These are phyloP conservation scores for Cepaea nemoralis DNA, from an alignment of 1,140 invertebrate species.

Conservation along the genomic window DNA sequence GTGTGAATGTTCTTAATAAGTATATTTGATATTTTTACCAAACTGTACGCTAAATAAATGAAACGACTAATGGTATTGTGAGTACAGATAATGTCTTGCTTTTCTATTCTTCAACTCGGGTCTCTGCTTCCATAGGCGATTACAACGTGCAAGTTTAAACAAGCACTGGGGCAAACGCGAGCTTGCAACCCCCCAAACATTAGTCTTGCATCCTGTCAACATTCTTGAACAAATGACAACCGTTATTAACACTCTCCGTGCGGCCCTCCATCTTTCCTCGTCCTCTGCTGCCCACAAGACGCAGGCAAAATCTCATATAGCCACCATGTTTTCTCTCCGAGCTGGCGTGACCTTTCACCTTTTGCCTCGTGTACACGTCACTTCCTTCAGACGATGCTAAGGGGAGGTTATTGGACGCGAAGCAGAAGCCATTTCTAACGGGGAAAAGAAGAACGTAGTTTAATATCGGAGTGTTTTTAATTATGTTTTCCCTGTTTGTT, in stretches of 20 bases:
- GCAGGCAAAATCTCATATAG: background rate
- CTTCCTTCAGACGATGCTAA: background rate
- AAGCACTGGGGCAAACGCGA: too few relatives aligned
- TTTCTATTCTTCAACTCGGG: too few relatives aligned
- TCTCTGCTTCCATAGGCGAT: too few relatives aligned
- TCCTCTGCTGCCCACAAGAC: background rate
- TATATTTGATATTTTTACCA: too few relatives aligned
- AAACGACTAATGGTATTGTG: too few relatives aligned
- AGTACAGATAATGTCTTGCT: too few relatives aligned
- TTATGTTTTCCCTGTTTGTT: background rate
- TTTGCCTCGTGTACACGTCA: background rate
- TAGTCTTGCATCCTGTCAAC: conserved; percentile 5
- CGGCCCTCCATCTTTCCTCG: background rate
- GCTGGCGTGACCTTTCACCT: background rate
- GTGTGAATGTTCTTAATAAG: too few relatives aligned
- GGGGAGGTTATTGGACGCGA: background rate
- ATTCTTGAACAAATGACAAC: conserved; percentile 1
- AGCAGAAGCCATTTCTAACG: background rate
- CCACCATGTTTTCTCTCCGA: background rate
- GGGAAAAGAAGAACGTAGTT: background rate
- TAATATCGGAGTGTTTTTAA: background rate
- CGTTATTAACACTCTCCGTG: background rate
- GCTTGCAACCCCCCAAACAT: background rate
- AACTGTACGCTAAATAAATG: too few relatives aligned
- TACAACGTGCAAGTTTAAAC: too few relatives aligned